phyloP scores from a whole-genome alignment of 1,140 invertebrate species.

The Halesus radiatus region DNA sequence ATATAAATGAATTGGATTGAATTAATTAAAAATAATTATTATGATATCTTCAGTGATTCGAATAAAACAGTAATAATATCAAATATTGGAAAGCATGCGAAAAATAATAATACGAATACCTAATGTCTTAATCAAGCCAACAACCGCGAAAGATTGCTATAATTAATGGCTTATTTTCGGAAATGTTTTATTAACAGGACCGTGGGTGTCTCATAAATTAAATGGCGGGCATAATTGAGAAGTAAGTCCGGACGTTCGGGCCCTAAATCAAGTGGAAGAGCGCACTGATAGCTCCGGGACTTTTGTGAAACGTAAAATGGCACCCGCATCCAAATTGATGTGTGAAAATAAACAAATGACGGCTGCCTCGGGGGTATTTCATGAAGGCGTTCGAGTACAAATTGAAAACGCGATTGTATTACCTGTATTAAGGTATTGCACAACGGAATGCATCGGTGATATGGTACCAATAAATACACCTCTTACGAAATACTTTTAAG shows the following conservation, averaged over 20 bases:
- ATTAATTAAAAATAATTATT: too few relatives aligned
- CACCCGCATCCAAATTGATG: conserved; percentile 33
- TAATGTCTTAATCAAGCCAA: not conserved
- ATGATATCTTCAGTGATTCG: too few relatives aligned
- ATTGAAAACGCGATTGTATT: conserved; percentile 12
- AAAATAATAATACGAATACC: not conserved
- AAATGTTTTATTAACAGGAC: conserved; percentile 1
- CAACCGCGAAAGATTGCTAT: not conserved
- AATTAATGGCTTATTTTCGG: conserved; percentile 28
- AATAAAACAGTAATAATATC: not conserved
- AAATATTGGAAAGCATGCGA: not conserved
- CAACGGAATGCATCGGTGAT: too few relatives aligned
- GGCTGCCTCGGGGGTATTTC: not conserved
- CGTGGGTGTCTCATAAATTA: conserved; percentile 14
- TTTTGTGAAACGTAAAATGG: conserved; percentile 30
- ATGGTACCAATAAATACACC: too few relatives aligned
- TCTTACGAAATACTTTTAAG: too few relatives aligned
- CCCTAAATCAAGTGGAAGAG: not conserved
- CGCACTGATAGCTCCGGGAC: conserved; percentile 24
- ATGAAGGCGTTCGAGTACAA: conserved; percentile 1
- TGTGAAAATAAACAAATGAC: conserved; percentile 34
- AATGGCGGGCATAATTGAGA: conserved; percentile 23
- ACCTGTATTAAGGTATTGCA: too few relatives aligned
- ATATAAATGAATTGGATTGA: too few relatives aligned
- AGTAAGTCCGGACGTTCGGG: not conserved